Evolutionary conservation across 2,797 vertebrate species (phyloP), one percentile per base, ranked within the genome.

Genomic region (Xenops minutus): DNA sequence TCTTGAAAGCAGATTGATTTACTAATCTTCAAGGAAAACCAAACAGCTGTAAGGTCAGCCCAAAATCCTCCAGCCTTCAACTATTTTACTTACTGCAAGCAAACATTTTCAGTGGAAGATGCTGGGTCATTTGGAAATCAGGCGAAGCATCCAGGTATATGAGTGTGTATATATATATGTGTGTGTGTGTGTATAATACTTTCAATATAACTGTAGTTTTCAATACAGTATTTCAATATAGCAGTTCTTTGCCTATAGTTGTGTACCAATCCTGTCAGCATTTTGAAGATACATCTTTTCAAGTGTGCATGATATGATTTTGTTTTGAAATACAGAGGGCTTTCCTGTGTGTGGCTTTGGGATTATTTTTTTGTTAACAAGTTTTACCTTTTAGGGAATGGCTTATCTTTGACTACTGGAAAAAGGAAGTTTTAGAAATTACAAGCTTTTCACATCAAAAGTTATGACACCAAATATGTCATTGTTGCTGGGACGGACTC

Each of bases 281-380:
- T 78, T 93, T 81, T 64, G 54, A 88, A 83, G 18, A 37, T 16
- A 77, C 59, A 49, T 41, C 7, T 84, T 16, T 92, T 54, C 43
- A 71, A 72, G 30, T 64, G 9, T 32, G 4, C 13, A 21, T 46
- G n/a, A 44, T 29, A 8, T 58, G 32, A 49, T 30, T 64, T 85
- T 34, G 19, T n/a, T 88, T 75, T 72, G 24, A 84, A 80, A 54
- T 39, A 30, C 2, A 2, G 4, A 5, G 5, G 0, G 0, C 0
- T 4, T 52, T 46, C 52, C 14, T 58, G 9, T 77, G 8, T 56
- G n/a, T 49, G 17, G 2, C 36, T 59, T 44, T 14, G 20, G 10
- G 30, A 29, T 43, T 16, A 12, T 10, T 14, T 26, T 43, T 39
- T 59, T 85, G 54, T 26, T 3, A 22, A 36, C 1, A 59, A 49